Percentiles rank a stretch among this genome's conserved stretches.
These are phyloP conservation scores for Melanogrammus aeglefinus DNA, from an alignment of 2,797 vertebrate genomes.

Conservation along the genomic window DNA sequence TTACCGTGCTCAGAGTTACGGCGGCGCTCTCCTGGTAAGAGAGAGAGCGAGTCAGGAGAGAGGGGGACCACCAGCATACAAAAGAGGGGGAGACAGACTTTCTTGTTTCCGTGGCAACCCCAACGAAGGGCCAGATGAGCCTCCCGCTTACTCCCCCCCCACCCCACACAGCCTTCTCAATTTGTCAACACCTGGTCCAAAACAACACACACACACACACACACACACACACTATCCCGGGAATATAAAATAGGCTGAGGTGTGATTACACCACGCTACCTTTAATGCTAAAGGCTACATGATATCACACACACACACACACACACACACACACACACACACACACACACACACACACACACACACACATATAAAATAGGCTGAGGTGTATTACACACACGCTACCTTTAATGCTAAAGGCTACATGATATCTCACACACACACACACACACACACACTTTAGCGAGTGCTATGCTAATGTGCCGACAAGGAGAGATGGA, in stretches of 20 bases:
- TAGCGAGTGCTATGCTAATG: background rate
- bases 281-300: background rate
- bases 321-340: no score
- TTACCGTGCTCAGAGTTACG: background rate
- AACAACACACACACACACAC: background rate
- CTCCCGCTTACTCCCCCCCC: constrained; percentile 46
- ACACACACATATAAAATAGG: constrained; percentile 17
- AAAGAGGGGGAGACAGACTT: constrained; percentile 62
- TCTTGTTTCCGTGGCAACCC: constrained; percentile 74
- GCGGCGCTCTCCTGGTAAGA: background rate
- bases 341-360: background rate
- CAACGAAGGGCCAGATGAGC: constrained; percentile 54
- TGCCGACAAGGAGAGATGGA: background rate
- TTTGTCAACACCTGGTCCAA: constrained; percentile 51
- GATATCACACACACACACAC: background rate
- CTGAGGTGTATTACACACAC: background rate
- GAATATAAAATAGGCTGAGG: constrained; percentile 12
- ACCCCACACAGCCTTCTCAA: constrained; percentile 42
- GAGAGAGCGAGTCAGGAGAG: constrained; percentile 15
- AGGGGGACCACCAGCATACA: constrained; percentile 64
- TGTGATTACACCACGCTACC: background rate
- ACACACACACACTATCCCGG: constrained; percentile 30
- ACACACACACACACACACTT: background rate
- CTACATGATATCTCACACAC: background rate
- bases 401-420: background rate